Conservation (phyloP, 2,113 vertebrate species). For the Notarius lentiginosus region DNA sequence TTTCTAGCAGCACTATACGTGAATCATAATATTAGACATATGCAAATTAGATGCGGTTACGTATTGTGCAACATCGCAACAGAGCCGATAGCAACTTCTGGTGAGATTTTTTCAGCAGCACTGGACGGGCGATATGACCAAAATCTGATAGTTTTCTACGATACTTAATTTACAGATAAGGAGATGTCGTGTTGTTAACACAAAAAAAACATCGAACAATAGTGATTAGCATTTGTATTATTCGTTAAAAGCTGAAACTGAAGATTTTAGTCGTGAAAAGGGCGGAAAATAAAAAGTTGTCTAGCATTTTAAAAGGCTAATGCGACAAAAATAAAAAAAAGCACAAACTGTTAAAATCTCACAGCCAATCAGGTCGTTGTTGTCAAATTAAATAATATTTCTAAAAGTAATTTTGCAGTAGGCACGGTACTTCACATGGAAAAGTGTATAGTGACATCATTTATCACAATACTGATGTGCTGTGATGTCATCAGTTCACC, state of each 20-base stretch:
- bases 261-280: not conserved
- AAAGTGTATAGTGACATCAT: constrained; percentile 11
- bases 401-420: too few relatives aligned
- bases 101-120: too few relatives aligned
- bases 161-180: not conserved
- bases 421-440: not conserved
- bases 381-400: not conserved
- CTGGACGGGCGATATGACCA: not conserved
- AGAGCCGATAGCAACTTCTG: too few relatives aligned
- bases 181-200: not conserved
- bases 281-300: too few relatives aligned
- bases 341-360: not conserved
- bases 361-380: not conserved
- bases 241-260: not conserved
- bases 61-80: too few relatives aligned
- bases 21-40: too few relatives aligned
- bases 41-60: too few relatives aligned
- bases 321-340: not conserved
- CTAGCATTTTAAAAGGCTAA: too few relatives aligned
- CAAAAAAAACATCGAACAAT: too few relatives aligned
- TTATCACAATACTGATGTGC: not conserved
- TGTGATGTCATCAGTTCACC: not conserved
- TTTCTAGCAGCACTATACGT: too few relatives aligned
- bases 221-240: not conserved
- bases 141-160: not conserved